phyloP scores from a whole-genome alignment of 2,888 invertebrate genomes.

The Macrophya annulata region DNA sequence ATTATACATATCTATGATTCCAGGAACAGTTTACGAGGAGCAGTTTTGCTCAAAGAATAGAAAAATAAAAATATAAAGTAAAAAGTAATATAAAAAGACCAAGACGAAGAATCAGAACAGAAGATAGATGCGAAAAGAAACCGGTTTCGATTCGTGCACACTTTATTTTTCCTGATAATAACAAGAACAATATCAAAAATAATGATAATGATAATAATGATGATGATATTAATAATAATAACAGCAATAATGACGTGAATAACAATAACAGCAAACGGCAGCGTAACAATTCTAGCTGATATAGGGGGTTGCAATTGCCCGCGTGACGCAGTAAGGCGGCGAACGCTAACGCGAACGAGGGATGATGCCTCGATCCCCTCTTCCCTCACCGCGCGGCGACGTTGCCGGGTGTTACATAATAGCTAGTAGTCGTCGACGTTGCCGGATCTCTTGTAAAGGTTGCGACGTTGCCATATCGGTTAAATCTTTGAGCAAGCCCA shows the following conservation, averaged over 20 bases:
- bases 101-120: neutral
- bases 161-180: neutral
- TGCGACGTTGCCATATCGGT: slow-evolving; percentile 66
- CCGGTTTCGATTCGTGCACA: neutral
- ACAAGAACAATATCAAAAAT: neutral
- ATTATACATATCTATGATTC: neutral
- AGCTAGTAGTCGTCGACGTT: slow-evolving; percentile 70
- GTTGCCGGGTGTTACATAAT: slow-evolving; percentile 79
- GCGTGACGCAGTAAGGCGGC: slow-evolving; percentile 69
- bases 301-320: slow-evolving; percentile 73
- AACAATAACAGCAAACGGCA: slow-evolving; percentile 36
- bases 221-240: neutral
- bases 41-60: neutral
- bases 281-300: slow-evolving; percentile 29
- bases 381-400: slow-evolving; percentile 67
- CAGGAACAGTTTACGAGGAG: neutral
- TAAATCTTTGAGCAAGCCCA: neutral
- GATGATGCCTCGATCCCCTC: slow-evolving; percentile 55
- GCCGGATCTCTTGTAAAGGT: slow-evolving; percentile 66
- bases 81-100: neutral
- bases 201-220: slow-evolving; percentile 6
- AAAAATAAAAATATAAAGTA: neutral
- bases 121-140: slow-evolving; percentile 8
- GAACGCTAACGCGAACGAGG: slow-evolving; percentile 56
- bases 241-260: neutral